Base-by-base conservation (phyloP, 2,888 invertebrate species). In the Cryptosula pallasiana region DNA sequence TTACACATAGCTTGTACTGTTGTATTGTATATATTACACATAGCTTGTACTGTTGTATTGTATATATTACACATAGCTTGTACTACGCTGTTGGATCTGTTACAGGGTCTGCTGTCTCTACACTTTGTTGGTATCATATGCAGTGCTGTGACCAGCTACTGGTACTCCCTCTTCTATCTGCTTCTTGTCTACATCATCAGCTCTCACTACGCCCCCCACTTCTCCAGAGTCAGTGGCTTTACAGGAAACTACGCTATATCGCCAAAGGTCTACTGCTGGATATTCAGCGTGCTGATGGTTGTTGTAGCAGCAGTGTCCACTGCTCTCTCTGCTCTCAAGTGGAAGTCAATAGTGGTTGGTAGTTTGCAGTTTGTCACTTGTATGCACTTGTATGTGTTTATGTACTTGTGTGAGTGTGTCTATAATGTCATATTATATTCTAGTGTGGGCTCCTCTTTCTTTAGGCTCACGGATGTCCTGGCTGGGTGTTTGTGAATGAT, bases 141-240 rank as follows among this genome's bases (percentile, higher is more conserved):
- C 72, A 75, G 77, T 29, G 29, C 79, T 45, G 72, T 82, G 73
- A 80, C 82, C 1, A 73, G 73, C 1, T 78, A 78, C 75, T 81
- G 79, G 80, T 83, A 81, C 75, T 76, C 80, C 0, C 76, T 76
- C 0, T 72, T 78, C 72, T 81, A 81, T 81, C 75, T 77, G 1
- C 72, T 73, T 3, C 71, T 74, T 1, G 72, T 79, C n/a, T 76
- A 78, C 45, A n/a, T 76, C 9, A 63, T 77, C 5, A 78, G 76
- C 1, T 72, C 78, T 55, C 74, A 76, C 45, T 79, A 79, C 63
- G 76, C 79, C 29, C 83, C 83, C 3, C 75, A 76, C 1, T 83
- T 78, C 75, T 80, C 81, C 0, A 73, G 81, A 20, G 73, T 78
- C 55, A 78, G 79, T 3, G 83, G 82, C 27, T 83, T 79, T 74